Evolutionary conservation across 1,140 invertebrate species (phyloP).

Genomic region (Microplitis mediator): DNA sequence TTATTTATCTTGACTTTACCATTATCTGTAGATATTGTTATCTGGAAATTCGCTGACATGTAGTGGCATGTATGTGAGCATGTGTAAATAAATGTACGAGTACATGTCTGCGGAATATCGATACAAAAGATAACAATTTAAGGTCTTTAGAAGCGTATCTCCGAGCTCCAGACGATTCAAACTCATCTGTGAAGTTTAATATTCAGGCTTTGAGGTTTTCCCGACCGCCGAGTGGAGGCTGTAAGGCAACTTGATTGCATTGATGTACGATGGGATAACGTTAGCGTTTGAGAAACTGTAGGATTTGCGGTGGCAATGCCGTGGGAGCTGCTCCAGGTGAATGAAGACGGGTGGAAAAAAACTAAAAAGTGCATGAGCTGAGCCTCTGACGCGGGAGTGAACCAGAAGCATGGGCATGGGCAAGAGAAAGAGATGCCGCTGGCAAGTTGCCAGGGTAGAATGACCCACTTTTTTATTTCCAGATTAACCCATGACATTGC

Average conservation of each 20-base stretch:
- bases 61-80: too few species aligned
- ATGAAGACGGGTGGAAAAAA: constrained; percentile 19
- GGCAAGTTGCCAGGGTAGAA: constrained; percentile 43
- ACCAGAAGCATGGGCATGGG: too few species aligned
- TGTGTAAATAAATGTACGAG: too few species aligned
- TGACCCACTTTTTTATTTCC: constrained; percentile 47
- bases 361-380: too few species aligned
- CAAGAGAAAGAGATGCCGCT: constrained; percentile 28
- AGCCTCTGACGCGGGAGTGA: too few species aligned
- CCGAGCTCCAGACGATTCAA: not conserved
- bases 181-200: not conserved
- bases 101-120: too few species aligned
- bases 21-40: not conserved
- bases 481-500: constrained; percentile 44
- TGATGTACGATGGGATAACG: not conserved
- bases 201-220: constrained; percentile 3
- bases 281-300: not conserved
- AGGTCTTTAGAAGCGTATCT: not conserved
- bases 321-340: constrained; percentile 44
- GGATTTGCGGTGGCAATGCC: constrained; percentile 3
- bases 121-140: not conserved
- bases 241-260: not conserved
- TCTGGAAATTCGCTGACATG: too few species aligned
- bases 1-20: not conserved
- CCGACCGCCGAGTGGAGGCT: not conserved